Evolutionary conservation across 2,888 invertebrate species (phyloP).

Genomic region (Labia minor): DNA sequence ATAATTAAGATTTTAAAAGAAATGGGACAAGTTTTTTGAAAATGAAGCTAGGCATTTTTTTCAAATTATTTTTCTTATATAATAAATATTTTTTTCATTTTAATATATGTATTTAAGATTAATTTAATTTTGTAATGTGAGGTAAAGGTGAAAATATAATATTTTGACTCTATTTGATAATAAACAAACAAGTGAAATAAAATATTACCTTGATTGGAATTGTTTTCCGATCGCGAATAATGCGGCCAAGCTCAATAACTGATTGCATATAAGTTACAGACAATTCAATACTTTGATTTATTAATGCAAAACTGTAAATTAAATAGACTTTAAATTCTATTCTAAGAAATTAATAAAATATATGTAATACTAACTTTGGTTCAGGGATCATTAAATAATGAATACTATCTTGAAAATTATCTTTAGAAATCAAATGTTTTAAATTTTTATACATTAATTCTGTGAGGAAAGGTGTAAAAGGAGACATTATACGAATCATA

Average conservation of each 20-base stretch:
- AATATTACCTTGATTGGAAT: conserved; percentile 69
- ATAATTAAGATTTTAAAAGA: background rate
- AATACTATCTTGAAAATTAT: conserved; percentile 55
- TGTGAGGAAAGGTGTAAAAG: conserved; percentile 92
- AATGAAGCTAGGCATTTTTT: background rate
- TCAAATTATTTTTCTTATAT: no score
- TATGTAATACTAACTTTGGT: conserved; percentile 36
- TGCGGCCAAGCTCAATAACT: conserved; percentile 86
- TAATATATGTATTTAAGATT: no score
- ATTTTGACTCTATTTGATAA: no score
- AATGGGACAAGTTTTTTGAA: background rate
- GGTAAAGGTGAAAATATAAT: no score
- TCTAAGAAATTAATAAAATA: background rate
- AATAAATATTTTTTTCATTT: no score
- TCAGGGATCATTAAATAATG: conserved; percentile 87
- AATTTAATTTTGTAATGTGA: no score
- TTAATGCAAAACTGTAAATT: conserved; percentile 45
- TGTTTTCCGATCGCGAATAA: conserved; percentile 84
- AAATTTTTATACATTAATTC: conserved; percentile 91
- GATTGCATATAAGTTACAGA: conserved; percentile 89
- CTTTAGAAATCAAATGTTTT: conserved; percentile 50
- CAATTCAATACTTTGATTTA: conserved; percentile 75
- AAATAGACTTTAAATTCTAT: conserved; percentile 15
- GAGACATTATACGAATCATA: conserved; percentile 89
- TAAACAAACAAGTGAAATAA: no score